Percentiles rank a stretch among this genome's conserved stretches.
phyloP scores from a whole-genome alignment of 2,888 invertebrate species.

The Mantis religiosa region DNA sequence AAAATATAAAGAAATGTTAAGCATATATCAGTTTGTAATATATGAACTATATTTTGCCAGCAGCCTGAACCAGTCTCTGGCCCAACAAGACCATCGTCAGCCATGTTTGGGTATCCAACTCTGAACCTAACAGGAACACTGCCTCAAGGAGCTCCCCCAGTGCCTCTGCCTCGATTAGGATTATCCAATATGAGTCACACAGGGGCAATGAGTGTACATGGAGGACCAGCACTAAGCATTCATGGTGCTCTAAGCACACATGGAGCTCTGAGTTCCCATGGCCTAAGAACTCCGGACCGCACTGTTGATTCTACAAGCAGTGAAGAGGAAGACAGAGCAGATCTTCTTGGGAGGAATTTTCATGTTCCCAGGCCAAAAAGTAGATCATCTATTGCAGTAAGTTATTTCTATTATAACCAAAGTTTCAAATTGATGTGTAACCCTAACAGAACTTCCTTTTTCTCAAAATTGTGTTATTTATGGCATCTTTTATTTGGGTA shows the following conservation, averaged over 20 bases:
- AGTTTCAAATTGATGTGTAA: background rate
- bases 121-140: constrained; percentile 50
- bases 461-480: too few species aligned
- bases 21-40: background rate
- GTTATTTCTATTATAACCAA: constrained; percentile 33
- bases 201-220: constrained; percentile 15
- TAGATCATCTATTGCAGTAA: constrained; percentile 61
- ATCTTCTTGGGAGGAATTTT: constrained; percentile 63
- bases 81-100: constrained; percentile 65
- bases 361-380: constrained; percentile 81
- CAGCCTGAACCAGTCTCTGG: constrained; percentile 63
- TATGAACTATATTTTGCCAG: constrained; percentile 39
- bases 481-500: too few species aligned
- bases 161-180: constrained; percentile 36
- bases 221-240: constrained; percentile 5
- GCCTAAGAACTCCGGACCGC: constrained; percentile 39
- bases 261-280: constrained; percentile 19
- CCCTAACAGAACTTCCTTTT: too few species aligned
- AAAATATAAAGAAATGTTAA: background rate
- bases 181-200: constrained; percentile 9
- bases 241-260: constrained; percentile 4
- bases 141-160: constrained; percentile 36
- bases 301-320: constrained; percentile 41
- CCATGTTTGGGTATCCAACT: constrained; percentile 71
- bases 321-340: constrained; percentile 66